Evolutionary conservation across 2,888 invertebrate genomes (phyloP), one percentile per base, ranked within the genome.

Genomic region (Cephonodes hylas): DNA sequence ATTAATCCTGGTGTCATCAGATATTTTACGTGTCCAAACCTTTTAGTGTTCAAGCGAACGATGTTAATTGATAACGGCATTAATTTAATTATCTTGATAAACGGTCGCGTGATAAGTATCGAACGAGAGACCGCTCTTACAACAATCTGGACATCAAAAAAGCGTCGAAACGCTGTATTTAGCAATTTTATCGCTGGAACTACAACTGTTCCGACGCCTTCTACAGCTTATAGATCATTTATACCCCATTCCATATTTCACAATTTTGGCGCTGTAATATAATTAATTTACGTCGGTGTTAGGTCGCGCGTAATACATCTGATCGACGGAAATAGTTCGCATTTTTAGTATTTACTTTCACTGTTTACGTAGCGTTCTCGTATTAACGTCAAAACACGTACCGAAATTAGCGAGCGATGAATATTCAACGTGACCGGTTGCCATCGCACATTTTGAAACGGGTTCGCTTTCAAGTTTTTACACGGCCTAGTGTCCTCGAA

Each of bases 391-490:
- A 74, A 72, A 74, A 73, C 71, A 76, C 68, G 65, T 65, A 66
- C 63, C 62, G 74, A 78, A 53, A 81, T 79, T 76, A 76, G 70
- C 75, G 70, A 71, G 45, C 63, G 61, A 71, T 71, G 66, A 73
- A 76, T 75, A 75, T 77, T 77, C 66, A 71, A 67, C 65, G 64
- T 64, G 68, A 66, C 69, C 66, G 60, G 70, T 71, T 66, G 66
- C 61, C 62, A 59, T 65, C 63, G 64, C 63, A 69, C 74, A 69
- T 69, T 74, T 79, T 68, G 63, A 72, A 89, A 88, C 85, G 67
- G 82, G 88, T 89, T 82, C 73, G 69, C 64, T 71, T 75, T 79
- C 84, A 77, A 79, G 85, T 89, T 89, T 89, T 89, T 88, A 75
- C 68, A 72, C 70, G 70, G 66, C 65, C 66, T 71, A 72, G 72